Percentiles rank a stretch among this genome's conserved stretches.
These are phyloP conservation scores for Aphidius ervi DNA, from an alignment of 1,140 invertebrate species.

Conservation along the genomic window DNA sequence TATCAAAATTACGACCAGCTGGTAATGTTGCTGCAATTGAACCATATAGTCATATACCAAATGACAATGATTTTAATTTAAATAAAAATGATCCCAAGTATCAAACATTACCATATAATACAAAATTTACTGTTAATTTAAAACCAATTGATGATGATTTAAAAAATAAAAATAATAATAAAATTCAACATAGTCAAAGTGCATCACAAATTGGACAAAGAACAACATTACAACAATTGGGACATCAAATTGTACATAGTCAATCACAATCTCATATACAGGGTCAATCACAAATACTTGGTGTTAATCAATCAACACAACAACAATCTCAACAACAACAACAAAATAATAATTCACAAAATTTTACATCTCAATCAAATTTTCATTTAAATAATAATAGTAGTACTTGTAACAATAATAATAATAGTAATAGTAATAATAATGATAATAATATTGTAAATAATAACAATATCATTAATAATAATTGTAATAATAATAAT, in stretches of 20 bases:
- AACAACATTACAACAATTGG: constrained; percentile 44
- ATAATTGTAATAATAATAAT: constrained; percentile 31
- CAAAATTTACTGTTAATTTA: constrained; percentile 70
- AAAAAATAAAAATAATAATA: constrained; percentile 41
- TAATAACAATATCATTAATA: constrained; percentile 29
- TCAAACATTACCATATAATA: constrained; percentile 87
- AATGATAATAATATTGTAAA: constrained; percentile 30
- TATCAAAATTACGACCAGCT: constrained; percentile 48
- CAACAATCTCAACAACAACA: constrained; percentile 25
- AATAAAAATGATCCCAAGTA: constrained; percentile 90
- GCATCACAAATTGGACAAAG: constrained; percentile 48
- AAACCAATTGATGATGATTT: constrained; percentile 47
- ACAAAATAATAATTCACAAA: constrained; percentile 38
- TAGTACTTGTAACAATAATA: constrained; percentile 18
- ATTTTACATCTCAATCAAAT: constrained; percentile 30
- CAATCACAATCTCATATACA: constrained; percentile 51
- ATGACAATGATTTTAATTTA: constrained; percentile 61
- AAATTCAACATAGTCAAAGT: constrained; percentile 48
- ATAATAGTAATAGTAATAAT: constrained; percentile 35
- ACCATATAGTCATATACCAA: constrained; percentile 81
- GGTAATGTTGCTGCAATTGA: constrained; percentile 85
- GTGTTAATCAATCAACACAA: constrained; percentile 30
- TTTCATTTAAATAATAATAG: constrained; percentile 37
- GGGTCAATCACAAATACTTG: constrained; percentile 46
- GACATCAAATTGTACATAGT: constrained; percentile 49